Percentiles rank a stretch among this genome's conserved stretches.
These are phyloP conservation scores for Odocoileus virginianus DNA, from an alignment of 2,113 vertebrate species.

Conservation along the genomic window DNA sequence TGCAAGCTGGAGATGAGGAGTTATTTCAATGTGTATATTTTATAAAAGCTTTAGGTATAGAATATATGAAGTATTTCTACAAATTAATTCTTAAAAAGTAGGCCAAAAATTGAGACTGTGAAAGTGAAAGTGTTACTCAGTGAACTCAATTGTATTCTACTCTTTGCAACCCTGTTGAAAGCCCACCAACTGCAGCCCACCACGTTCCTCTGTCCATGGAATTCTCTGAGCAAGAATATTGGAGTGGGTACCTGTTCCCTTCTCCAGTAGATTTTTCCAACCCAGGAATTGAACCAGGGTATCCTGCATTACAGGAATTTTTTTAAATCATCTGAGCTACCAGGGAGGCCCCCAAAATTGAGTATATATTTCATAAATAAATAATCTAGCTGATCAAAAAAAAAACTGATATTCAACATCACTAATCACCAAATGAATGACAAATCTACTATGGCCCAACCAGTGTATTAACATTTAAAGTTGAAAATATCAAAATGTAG, in stretches of 20 bases:
- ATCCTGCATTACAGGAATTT: neutral
- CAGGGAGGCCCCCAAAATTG: neutral
- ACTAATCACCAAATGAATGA: neutral
- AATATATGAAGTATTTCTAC: neutral
- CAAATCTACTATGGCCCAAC: neutral
- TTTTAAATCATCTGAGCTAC: neutral
- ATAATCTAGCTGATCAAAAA: neutral
- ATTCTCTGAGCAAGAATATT: neutral
- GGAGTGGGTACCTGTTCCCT: accelerated
- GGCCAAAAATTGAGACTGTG: neutral
- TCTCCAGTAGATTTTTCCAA: neutral
- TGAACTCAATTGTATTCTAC: neutral
- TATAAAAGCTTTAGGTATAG: neutral
- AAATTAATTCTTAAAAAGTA: neutral
- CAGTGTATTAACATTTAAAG: neutral
- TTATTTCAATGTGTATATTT: neutral
- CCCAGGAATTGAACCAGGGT: neutral
- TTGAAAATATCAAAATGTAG: neutral
- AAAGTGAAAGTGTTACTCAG: neutral
- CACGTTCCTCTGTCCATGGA: neutral
- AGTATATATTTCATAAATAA: neutral
- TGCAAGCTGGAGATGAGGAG: neutral
- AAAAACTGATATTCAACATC: neutral
- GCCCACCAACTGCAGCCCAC: neutral
- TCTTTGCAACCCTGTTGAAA: neutral